A percentile compares a stretch with the other conserved stretches of the same genome.
These are phyloP conservation scores for Netelia melanura DNA, from an alignment of 2,888 invertebrate species.

Conservation along the genomic window DNA sequence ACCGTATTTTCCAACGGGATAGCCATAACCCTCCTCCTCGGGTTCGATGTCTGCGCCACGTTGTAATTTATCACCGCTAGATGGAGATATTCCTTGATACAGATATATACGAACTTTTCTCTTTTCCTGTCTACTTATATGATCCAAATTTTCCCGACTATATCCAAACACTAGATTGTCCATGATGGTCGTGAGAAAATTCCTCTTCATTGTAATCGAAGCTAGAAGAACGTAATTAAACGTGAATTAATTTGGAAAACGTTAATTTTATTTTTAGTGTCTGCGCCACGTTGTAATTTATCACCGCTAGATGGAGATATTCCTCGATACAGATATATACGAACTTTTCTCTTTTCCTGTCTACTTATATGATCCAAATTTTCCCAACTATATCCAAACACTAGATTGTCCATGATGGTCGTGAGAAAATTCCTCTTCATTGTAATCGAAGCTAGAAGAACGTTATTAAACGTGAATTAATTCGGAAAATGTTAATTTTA, in stretches of 20 bases:
- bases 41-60: conserved; percentile 23
- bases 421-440: conserved; percentile 19
- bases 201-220: conserved; percentile 10
- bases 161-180: conserved; percentile 13
- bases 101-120: background rate
- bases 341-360: background rate
- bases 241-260: no score
- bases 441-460: background rate
- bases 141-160: background rate
- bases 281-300: conserved; percentile 65
- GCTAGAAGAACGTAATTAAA: background rate
- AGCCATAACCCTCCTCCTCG: conserved; percentile 18
- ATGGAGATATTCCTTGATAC: conserved; percentile 14
- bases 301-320: conserved; percentile 61
- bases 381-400: background rate
- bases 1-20: conserved; percentile 69
- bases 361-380: background rate
- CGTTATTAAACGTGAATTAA: background rate
- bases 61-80: conserved; percentile 70
- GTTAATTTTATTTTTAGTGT: background rate
- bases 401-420: conserved; percentile 29
- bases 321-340: background rate
- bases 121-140: background rate
- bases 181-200: conserved; percentile 32
- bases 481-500: no score